Conservation (phyloP, 2,888 invertebrate species). For the Odontocolon sp. region DNA sequence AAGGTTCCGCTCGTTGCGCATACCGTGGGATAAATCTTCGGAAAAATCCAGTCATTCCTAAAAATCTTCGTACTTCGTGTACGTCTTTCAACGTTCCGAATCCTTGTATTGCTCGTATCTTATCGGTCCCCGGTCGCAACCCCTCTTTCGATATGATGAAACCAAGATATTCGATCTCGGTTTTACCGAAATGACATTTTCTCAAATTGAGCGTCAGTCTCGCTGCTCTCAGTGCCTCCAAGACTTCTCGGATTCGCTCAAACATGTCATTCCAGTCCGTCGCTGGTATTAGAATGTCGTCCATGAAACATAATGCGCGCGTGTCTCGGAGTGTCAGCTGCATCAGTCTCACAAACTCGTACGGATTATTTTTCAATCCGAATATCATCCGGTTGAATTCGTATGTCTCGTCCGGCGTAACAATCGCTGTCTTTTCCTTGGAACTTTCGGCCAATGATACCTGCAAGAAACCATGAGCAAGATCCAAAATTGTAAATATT, state of each 20-base stretch:
- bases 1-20: constrained; percentile 14
- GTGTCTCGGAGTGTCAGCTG: constrained; percentile 3
- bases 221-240: constrained; percentile 62
- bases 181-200: constrained; percentile 68
- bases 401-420: constrained; percentile 51
- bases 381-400: constrained; percentile 13
- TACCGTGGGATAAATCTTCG: constrained; percentile 34
- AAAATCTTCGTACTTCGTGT: constrained; percentile 41
- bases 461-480: constrained; percentile 41
- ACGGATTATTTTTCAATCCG: constrained; percentile 13
- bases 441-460: constrained; percentile 26
- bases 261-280: constrained; percentile 65
- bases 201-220: constrained; percentile 67
- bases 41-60: constrained; percentile 39
- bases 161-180: constrained; percentile 68
- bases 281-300: constrained; percentile 28
- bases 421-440: constrained; percentile 45
- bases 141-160: constrained; percentile 54
- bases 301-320: background rate
- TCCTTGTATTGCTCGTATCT: constrained; percentile 55
- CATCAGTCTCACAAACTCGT: constrained; percentile 8
- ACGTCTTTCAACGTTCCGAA: constrained; percentile 25
- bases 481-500: constrained; percentile 18
- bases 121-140: constrained; percentile 57
- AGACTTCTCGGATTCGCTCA: constrained; percentile 59